phyloP scores from a whole-genome alignment of 2,888 invertebrate species.

The Carabus problematicus region DNA sequence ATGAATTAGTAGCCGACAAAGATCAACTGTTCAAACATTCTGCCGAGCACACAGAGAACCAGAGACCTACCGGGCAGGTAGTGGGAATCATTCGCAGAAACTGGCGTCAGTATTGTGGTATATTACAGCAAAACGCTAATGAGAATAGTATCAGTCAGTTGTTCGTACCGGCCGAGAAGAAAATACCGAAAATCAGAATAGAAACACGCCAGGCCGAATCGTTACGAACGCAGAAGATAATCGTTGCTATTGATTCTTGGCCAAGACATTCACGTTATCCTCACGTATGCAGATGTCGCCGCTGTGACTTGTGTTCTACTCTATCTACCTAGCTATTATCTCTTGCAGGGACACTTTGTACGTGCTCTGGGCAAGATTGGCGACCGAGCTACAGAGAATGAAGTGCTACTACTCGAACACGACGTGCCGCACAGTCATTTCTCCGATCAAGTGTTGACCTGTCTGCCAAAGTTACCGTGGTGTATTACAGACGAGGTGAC shows the following conservation, averaged over 20 bases:
- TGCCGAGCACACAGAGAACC: slow-evolving; percentile 49
- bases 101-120: slow-evolving; percentile 98
- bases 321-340: slow-evolving; percentile 22
- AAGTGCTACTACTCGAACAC: slow-evolving; percentile 93
- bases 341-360: slow-evolving; percentile 87
- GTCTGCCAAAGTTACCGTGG: slow-evolving; percentile 91
- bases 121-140: slow-evolving; percentile 76
- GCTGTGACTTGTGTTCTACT: not conserved
- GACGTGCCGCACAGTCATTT: slow-evolving; percentile 97
- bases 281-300: slow-evolving; percentile 59
- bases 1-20: slow-evolving; percentile 71
- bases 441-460: slow-evolving; percentile 91
- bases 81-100: slow-evolving; percentile 97
- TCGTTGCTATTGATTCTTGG: slow-evolving; percentile 97
- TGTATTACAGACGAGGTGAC: slow-evolving; percentile 80
- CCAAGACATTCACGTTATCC: slow-evolving; percentile 92
- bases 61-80: slow-evolving; percentile 74
- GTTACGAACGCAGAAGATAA: slow-evolving; percentile 83
- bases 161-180: slow-evolving; percentile 93
- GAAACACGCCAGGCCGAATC: slow-evolving; percentile 91
- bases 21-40: slow-evolving; percentile 55
- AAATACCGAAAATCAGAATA: slow-evolving; percentile 93
- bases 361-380: slow-evolving; percentile 91
- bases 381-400: slow-evolving; percentile 95
- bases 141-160: slow-evolving; percentile 75